phyloP scores from a whole-genome alignment of 2,113 vertebrate genomes.

The Pterocles orientalis region DNA sequence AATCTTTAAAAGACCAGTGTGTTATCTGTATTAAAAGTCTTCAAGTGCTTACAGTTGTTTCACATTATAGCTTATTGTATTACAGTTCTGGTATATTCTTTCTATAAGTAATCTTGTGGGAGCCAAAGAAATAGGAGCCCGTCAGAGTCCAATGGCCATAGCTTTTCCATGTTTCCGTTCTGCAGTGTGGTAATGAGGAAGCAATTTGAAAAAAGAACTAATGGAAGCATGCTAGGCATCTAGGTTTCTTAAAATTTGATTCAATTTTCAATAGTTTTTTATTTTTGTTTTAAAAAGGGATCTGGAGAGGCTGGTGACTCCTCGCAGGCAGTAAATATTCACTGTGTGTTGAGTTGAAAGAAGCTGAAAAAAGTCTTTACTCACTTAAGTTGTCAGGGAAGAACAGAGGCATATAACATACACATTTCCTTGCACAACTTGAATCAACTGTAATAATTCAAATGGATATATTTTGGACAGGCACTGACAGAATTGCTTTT shows the following conservation, averaged over 20 bases:
- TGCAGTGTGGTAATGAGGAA: not conserved
- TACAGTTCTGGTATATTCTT: conserved; percentile 54
- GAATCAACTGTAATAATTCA: not conserved
- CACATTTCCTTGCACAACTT: not conserved
- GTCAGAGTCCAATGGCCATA: not conserved
- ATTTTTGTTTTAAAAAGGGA: not conserved
- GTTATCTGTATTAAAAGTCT: conserved; percentile 26
- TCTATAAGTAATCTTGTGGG: conserved; percentile 55
- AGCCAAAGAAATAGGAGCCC: conserved; percentile 37
- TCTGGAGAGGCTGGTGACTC: not conserved
- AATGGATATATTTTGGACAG: not conserved
- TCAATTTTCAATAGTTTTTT: not conserved
- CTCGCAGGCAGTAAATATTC: not conserved
- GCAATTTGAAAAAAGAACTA: not conserved
- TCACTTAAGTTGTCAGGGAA: not conserved
- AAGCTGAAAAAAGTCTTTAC: not conserved
- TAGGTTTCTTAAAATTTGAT: not conserved
- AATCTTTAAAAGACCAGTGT: conserved; percentile 41
- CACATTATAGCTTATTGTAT: conserved; percentile 66
- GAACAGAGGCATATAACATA: not conserved
- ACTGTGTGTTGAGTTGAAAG: not conserved
- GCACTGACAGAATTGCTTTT: not conserved
- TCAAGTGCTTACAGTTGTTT: conserved; percentile 64
- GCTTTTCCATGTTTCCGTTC: conserved; percentile 57
- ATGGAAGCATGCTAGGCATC: not conserved